Percentiles rank a stretch among this genome's conserved stretches.
Evolutionary conservation across 2,113 vertebrate species (phyloP).

Genomic region (Crotalus tigris): DNA sequence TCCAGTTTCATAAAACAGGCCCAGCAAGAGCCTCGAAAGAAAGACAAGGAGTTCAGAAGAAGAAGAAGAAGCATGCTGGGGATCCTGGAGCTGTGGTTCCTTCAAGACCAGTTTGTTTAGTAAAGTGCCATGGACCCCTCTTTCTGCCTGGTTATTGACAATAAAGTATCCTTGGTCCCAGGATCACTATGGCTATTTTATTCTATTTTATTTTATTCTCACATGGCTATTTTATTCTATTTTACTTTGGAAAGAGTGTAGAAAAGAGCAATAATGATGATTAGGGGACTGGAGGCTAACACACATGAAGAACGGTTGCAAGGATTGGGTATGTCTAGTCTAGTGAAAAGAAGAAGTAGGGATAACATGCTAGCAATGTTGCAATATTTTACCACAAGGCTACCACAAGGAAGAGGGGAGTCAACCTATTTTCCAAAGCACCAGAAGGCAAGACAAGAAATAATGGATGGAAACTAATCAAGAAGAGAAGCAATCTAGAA

Average conservation of each 20-base stretch:
- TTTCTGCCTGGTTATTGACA: constrained; percentile 3
- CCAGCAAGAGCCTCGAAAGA: background rate
- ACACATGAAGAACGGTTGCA: too few species aligned
- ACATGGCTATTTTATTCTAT: too few species aligned
- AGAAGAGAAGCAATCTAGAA: background rate
- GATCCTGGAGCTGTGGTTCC: background rate
- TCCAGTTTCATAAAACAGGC: background rate
- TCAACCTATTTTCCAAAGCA: background rate
- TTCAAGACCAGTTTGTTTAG: background rate
- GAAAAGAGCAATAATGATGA: too few species aligned
- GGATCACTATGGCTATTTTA: background rate
- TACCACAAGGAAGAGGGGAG: too few species aligned
- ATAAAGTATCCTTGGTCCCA: constrained; percentile 29
- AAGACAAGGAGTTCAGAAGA: background rate
- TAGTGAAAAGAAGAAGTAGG: background rate
- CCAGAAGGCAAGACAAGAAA: background rate
- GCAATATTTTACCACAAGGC: background rate
- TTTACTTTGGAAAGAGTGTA: too few species aligned
- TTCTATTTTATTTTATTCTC: background rate
- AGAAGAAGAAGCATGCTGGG: too few species aligned
- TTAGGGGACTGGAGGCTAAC: too few species aligned
- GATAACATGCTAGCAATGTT: background rate
- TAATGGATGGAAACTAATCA: background rate
- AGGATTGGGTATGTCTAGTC: background rate
- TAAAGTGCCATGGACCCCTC: background rate